Evolutionary conservation across 2,797 vertebrate species (phyloP).

Genomic region (Ctenopoma multispine): DNA sequence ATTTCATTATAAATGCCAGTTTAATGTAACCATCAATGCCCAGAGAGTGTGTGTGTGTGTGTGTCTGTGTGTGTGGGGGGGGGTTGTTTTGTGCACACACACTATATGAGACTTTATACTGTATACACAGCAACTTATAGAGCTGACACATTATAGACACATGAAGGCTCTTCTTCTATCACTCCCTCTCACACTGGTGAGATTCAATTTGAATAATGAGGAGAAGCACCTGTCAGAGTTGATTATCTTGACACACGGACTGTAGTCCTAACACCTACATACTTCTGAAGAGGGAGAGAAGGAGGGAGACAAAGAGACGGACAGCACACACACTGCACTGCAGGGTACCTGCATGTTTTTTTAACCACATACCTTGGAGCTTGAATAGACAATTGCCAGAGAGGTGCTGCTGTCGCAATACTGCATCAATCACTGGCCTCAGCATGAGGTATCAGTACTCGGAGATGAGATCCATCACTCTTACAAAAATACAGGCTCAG

Average conservation of each 20-base stretch:
- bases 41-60: slow-evolving; percentile 12
- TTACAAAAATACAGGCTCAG: slow-evolving; percentile 8
- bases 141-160: slow-evolving; percentile 38
- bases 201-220: slow-evolving; percentile 79
- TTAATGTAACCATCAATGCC: slow-evolving; percentile 69
- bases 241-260: slow-evolving; percentile 73
- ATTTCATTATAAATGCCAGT: slow-evolving; percentile 80
- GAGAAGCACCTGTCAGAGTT: slow-evolving; percentile 76
- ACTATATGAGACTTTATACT: slow-evolving; percentile 16
- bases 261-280: slow-evolving; percentile 71
- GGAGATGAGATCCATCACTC: slow-evolving; percentile 43
- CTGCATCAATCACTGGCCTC: slow-evolving; percentile 63
- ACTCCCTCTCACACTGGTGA: slow-evolving; percentile 42
- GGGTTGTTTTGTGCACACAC: slow-evolving; percentile 8
- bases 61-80: too few species aligned
- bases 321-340: slow-evolving; percentile 63
- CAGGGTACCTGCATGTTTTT: slow-evolving; percentile 67
- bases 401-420: slow-evolving; percentile 43
- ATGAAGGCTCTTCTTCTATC: slow-evolving; percentile 40
- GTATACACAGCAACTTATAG: slow-evolving; percentile 36
- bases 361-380: slow-evolving; percentile 68
- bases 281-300: slow-evolving; percentile 49
- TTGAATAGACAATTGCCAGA: slow-evolving; percentile 69
- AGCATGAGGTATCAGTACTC: slow-evolving; percentile 38
- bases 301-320: slow-evolving; percentile 34